Evolutionary conservation across 2,113 vertebrate species (phyloP).

Genomic region (Zootoca vivipara): DNA sequence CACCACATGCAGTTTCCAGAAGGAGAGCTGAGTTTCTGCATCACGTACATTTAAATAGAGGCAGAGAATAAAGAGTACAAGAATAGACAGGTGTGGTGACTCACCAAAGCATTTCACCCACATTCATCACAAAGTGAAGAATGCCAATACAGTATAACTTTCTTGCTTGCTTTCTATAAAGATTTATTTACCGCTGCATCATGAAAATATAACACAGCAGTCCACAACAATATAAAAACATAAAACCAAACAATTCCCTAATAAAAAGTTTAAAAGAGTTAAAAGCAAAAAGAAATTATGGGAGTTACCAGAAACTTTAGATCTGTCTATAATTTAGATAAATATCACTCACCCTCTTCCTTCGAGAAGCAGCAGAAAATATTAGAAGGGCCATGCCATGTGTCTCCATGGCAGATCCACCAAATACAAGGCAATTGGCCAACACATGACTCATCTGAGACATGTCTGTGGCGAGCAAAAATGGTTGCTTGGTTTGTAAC

Average conservation of each 20-base stretch:
- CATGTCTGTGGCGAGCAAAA: constrained; percentile 40
- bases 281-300: background rate
- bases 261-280: no score
- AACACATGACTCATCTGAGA: constrained; percentile 60
- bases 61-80: background rate
- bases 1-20: background rate
- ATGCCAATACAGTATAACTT: background rate
- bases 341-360: background rate
- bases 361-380: constrained; percentile 15
- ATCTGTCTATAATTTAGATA: background rate
- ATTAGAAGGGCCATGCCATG: background rate
- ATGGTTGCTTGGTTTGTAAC: constrained; percentile 26
- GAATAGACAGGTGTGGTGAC: background rate
- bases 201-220: no score
- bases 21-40: background rate
- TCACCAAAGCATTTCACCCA: background rate
- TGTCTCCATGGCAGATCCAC: constrained; percentile 15
- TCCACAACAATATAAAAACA: no score
- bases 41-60: background rate
- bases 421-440: constrained; percentile 23
- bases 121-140: background rate
- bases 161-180: no score
- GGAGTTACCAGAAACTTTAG: background rate
- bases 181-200: no score
- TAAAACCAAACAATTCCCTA: no score